A percentile compares a stretch with the other conserved stretches of the same genome.
These are phyloP conservation scores for Drosophila athabasca DNA, from an alignment of 1,140 invertebrate species.

Conservation along the genomic window DNA sequence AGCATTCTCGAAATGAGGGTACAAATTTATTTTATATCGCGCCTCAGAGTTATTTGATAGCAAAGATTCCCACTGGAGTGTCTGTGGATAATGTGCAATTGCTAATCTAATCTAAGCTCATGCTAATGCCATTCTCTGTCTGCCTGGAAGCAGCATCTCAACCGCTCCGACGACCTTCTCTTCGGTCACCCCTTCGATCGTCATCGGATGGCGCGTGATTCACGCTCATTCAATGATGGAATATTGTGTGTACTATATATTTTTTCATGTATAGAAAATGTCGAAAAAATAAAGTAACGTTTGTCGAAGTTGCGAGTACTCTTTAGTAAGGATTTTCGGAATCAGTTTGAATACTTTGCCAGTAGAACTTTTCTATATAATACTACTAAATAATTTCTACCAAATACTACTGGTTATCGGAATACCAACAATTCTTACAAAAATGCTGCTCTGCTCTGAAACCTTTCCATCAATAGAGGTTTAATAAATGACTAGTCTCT, in stretches of 20 bases:
- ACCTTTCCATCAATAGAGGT: background rate
- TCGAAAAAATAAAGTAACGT: background rate
- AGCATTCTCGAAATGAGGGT: conserved; percentile 27
- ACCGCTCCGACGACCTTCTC: background rate
- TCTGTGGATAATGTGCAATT: too few relatives aligned
- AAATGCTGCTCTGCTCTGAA: background rate
- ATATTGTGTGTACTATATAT: too few relatives aligned
- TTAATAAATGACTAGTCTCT: background rate
- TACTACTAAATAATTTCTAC: too few relatives aligned
- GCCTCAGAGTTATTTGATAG: conserved; percentile 27
- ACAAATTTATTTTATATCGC: conserved; percentile 25
- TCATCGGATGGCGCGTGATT: conserved; percentile 34
- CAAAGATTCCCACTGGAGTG: conserved; percentile 12
- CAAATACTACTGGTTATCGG: background rate
- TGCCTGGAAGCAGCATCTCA: background rate
- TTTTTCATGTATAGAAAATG: background rate
- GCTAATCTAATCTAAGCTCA: too few relatives aligned
- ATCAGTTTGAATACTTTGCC: background rate
- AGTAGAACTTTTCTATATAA: too few relatives aligned
- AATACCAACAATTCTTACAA: background rate
- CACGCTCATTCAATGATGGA: conserved; percentile 14
- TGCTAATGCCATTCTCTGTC: background rate
- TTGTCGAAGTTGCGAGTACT: background rate
- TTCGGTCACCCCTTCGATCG: conserved; percentile 19
- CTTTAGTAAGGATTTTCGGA: background rate